phyloP scores from a whole-genome alignment of 2,797 vertebrate genomes.

The Hippocampus kuda region DNA sequence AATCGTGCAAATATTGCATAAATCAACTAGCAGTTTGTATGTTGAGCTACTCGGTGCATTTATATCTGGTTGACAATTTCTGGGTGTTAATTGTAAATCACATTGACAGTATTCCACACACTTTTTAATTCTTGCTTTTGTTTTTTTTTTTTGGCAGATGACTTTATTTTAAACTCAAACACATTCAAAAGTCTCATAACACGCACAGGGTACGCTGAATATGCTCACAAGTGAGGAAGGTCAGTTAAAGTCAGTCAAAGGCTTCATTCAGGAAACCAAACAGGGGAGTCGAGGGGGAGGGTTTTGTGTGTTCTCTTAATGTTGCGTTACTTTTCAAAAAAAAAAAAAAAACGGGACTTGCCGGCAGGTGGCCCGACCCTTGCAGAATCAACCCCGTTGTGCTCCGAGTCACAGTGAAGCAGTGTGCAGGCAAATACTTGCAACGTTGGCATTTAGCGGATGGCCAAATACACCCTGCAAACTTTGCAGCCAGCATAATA shows the following conservation, averaged over 20 bases:
- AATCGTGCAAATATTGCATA: too few relatives aligned
- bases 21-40: too few relatives aligned
- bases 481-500: not conserved
- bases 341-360: conserved; percentile 21
- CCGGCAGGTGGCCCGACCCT: conserved; percentile 34
- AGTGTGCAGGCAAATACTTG: not conserved
- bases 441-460: not conserved
- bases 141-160: not conserved
- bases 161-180: not conserved
- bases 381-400: conserved; percentile 12
- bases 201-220: conserved; percentile 5
- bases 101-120: not conserved
- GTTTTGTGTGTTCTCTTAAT: conserved; percentile 15
- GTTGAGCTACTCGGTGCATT: too few relatives aligned
- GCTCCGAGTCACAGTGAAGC: conserved; percentile 1
- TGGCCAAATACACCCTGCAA: not conserved
- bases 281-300: conserved; percentile 5
- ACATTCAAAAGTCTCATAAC: not conserved
- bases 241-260: conserved; percentile 40
- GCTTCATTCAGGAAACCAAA: conserved; percentile 43
- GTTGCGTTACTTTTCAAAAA: conserved; percentile 44
- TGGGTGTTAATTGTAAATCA: not conserved
- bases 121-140: not conserved
- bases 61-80: too few relatives aligned
- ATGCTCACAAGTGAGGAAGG: not conserved